Conservation (phyloP, 2,888 invertebrate species). For the Melikaiella ostensackeni region DNA sequence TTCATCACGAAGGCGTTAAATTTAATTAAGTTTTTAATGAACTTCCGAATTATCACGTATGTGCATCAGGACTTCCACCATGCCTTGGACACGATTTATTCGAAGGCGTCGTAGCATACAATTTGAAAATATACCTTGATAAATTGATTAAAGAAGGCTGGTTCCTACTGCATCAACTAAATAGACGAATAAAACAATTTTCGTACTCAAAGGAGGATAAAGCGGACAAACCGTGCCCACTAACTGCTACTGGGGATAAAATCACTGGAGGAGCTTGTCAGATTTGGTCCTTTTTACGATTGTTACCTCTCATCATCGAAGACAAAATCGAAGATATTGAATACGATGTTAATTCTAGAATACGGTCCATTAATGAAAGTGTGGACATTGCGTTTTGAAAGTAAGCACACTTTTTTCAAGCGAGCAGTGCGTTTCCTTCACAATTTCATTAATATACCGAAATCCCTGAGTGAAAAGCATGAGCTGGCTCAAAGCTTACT, state of each 20-base stretch:
- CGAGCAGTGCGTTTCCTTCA: too few relatives aligned
- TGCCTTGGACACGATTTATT: constrained; percentile 54
- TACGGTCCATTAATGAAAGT: too few relatives aligned
- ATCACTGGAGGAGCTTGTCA: constrained; percentile 5
- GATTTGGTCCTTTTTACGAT: background rate
- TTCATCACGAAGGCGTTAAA: constrained; percentile 45
- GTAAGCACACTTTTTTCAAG: too few relatives aligned
- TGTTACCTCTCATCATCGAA: background rate
- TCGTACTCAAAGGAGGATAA: background rate
- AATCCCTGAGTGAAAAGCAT: too few relatives aligned
- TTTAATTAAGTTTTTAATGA: constrained; percentile 52
- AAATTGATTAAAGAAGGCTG: background rate
- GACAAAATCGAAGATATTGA: background rate
- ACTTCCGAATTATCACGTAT: constrained; percentile 48
- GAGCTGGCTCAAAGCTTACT: too few relatives aligned
- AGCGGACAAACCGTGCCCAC: background rate
- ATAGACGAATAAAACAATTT: background rate
- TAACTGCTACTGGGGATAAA: background rate
- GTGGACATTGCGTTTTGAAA: too few relatives aligned
- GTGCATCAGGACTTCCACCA: constrained; percentile 50
- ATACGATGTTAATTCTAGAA: background rate
- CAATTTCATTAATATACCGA: too few relatives aligned
- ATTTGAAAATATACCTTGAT: constrained; percentile 31
- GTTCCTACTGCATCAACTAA: background rate
- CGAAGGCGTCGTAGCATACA: constrained; percentile 48